Evolutionary conservation across 2,888 invertebrate genomes (phyloP), one percentile per base, ranked within the genome.

Genomic region (Epirrhoe alternata): DNA sequence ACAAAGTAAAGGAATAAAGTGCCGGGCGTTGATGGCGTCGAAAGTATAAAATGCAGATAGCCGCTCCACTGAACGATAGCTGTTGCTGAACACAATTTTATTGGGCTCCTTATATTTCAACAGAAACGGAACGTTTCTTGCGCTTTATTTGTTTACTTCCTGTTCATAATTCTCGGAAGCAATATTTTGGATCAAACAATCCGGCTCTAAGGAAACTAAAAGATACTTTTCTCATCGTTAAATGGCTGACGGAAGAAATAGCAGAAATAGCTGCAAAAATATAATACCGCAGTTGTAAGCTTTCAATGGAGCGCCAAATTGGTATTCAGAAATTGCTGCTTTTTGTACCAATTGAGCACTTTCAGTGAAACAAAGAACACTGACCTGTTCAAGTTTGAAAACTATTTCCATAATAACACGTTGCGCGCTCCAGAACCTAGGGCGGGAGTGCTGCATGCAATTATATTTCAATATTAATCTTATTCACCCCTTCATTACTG

Each of bases 21-120:
- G 77, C 76, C 74, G 66, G 74, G 75, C 77, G 78, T 78, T 84
- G 82, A 85, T 83, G 76, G 82, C 81, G 77, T 76, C 77, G 81
- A 84, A 82, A 84, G 85, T 86, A 88, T 89, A 89, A 90, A 89
- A 89, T 90, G 87, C 85, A 90, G 86, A 89, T 88, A 81, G 82
- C 82, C 81, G 85, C 83, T 83, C 75, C 83, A 78, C 81, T 86
- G 88, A 88, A 81, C 85, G 84, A 85, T 87, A 78, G 84, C 77
- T 81, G 84, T 84, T 83, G 82, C 80, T 81, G 82, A 84, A 82
- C 82, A 83, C 78, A 82, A 83, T 85, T 90, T 87, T 89, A 90
- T 86, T 86, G 81, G 77, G 77, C 80, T 80, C 81, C 84, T 70
- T 73, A 69, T 73, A 71, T 72, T 71, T 70, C 66, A 67, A 71